Conservation (phyloP, 2,888 invertebrate genomes). For the Apamea crenata region DNA sequence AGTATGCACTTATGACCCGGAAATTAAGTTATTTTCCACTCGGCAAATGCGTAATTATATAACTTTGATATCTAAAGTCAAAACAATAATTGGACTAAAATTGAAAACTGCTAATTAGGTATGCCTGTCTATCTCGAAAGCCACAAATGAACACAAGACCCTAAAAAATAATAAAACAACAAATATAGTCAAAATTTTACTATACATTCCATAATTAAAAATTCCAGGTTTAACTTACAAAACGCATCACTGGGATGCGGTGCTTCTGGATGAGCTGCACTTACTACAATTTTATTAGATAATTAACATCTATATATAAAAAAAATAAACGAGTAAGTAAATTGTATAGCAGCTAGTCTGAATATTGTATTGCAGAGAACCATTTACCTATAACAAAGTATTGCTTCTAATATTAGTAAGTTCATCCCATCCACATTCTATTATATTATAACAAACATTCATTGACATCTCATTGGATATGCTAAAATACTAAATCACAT, state of each 20-base stretch:
- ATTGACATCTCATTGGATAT: constrained; percentile 74
- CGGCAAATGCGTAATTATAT: background rate
- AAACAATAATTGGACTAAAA: background rate
- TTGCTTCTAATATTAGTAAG: constrained; percentile 69
- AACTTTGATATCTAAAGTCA: too few species aligned
- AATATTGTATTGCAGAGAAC: constrained; percentile 54
- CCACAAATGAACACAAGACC: background rate
- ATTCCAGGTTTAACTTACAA: constrained; percentile 74
- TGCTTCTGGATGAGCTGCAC: constrained; percentile 77
- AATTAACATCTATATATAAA: constrained; percentile 46
- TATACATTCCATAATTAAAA: constrained; percentile 67
- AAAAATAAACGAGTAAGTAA: constrained; percentile 52
- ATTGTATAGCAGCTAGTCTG: constrained; percentile 53
- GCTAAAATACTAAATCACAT: constrained; percentile 81
- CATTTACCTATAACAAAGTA: constrained; percentile 58
- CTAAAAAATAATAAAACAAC: constrained; percentile 56
- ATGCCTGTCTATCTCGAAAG: background rate
- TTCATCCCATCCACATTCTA: constrained; percentile 77
- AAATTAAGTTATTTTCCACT: constrained; percentile 29
- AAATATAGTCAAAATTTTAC: constrained; percentile 72
- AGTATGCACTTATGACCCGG: background rate
- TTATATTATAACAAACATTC: constrained; percentile 69
- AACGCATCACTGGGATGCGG: constrained; percentile 80
- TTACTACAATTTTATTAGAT: constrained; percentile 68
- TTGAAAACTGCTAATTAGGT: background rate